Conservation (phyloP, 2,888 invertebrate species). For the Sialis fuliginosa region DNA sequence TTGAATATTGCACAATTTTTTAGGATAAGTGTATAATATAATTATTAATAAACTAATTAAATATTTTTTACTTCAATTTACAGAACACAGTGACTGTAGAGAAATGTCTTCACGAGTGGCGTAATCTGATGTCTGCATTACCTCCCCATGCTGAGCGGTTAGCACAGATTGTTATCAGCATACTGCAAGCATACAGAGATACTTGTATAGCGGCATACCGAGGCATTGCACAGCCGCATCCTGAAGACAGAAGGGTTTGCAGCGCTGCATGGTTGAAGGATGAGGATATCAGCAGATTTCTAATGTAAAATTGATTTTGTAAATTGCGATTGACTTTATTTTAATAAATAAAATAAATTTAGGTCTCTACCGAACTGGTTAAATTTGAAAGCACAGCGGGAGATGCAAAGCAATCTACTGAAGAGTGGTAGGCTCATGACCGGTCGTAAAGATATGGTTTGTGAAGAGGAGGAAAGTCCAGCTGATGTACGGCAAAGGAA, state of each 20-base stretch:
- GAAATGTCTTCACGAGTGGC: conserved; percentile 44
- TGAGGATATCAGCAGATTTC: conserved; percentile 83
- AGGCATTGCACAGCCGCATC: conserved; percentile 58
- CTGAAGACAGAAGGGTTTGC: conserved; percentile 60
- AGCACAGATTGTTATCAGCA: conserved; percentile 49
- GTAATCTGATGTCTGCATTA: conserved; percentile 46
- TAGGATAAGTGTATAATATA: no score
- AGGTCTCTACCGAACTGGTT: conserved; percentile 67
- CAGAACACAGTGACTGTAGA: conserved; percentile 59
- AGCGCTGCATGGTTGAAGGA: conserved; percentile 85
- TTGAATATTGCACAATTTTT: no score
- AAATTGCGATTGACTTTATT: conserved; percentile 1
- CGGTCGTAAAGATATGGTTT: conserved; percentile 30
- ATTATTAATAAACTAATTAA: conserved; percentile 2
- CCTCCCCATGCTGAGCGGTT: conserved; percentile 61
- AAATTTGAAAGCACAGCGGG: conserved; percentile 37
- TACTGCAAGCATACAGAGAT: conserved; percentile 54
- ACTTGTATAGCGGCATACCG: conserved; percentile 57
- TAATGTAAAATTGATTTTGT: conserved; percentile 40
- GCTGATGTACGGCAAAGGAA: conserved; percentile 63
- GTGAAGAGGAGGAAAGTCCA: conserved; percentile 60
- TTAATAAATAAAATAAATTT: background rate
- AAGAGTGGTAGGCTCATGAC: conserved; percentile 17
- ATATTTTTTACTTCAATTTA: conserved; percentile 12
- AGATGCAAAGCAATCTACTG: conserved; percentile 27